These are phyloP conservation scores for Sphaerophoria taeniata DNA, from an alignment of 2,888 invertebrate genomes.

Conservation along the genomic window DNA sequence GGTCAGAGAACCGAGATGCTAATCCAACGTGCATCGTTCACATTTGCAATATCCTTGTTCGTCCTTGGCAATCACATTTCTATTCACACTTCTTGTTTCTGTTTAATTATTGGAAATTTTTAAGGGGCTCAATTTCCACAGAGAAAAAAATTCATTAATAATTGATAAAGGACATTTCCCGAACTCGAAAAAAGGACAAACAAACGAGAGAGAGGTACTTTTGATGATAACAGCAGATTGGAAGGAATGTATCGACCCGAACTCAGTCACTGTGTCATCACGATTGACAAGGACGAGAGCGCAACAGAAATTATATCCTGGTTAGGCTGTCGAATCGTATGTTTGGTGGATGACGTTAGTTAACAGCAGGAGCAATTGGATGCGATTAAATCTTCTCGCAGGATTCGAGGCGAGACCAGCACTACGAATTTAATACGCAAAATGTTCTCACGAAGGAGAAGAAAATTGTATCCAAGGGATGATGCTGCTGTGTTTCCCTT, in stretches of 20 bases:
- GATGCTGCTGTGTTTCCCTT: constrained; percentile 7
- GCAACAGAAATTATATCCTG: constrained; percentile 58
- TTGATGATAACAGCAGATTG: not conserved
- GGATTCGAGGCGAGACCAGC: not conserved
- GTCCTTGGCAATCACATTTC: constrained; percentile 19
- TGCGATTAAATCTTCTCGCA: constrained; percentile 13
- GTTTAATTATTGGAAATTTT: not conserved
- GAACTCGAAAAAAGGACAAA: not conserved
- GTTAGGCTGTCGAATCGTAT: constrained; percentile 8
- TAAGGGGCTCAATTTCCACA: not conserved
- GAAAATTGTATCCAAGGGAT: constrained; percentile 55
- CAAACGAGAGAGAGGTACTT: not conserved
- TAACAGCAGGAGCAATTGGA: not conserved
- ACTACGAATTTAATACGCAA: not conserved
- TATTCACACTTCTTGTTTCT: not conserved
- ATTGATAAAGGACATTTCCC: constrained; percentile 36
- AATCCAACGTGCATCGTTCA: constrained; percentile 26
- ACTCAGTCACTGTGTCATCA: constrained; percentile 62
- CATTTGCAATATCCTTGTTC: constrained; percentile 18
- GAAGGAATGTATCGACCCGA: constrained; percentile 58
- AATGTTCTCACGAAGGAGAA: constrained; percentile 15
- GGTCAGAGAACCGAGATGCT: constrained; percentile 7
- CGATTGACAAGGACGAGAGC: constrained; percentile 66
- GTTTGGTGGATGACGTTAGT: not conserved
- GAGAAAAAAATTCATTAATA: constrained; percentile 14